phyloP scores from a whole-genome alignment of 2,113 vertebrate genomes.

The Rhipidura dahli region DNA sequence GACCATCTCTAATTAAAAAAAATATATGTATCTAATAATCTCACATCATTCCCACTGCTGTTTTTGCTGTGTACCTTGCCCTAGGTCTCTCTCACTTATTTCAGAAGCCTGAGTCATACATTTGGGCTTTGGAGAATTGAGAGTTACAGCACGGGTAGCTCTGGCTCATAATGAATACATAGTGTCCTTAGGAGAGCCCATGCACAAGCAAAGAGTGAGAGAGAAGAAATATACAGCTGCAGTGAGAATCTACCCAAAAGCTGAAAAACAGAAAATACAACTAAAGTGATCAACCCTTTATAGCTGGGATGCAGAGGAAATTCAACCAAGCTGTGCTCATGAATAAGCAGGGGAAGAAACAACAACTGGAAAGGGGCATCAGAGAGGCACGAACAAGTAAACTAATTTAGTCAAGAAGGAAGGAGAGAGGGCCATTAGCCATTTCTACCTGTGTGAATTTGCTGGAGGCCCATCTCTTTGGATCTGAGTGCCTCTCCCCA shows the following conservation, averaged over 20 bases:
- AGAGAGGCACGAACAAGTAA: background rate
- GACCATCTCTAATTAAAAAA: constrained; percentile 62
- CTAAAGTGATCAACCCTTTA: background rate
- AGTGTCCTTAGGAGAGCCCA: constrained; percentile 57
- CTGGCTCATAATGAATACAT: constrained; percentile 50
- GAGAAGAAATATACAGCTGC: constrained; percentile 37
- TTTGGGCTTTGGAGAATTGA: constrained; percentile 29
- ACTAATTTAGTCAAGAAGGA: background rate
- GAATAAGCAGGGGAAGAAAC: background rate
- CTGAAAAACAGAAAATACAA: background rate
- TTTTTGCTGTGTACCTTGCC: constrained; percentile 39
- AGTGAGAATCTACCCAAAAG: background rate
- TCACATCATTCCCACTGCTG: constrained; percentile 47
- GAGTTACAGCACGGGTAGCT: background rate
- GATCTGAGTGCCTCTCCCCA: background rate
- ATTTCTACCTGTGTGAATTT: background rate
- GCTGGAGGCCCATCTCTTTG: background rate
- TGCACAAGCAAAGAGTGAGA: background rate
- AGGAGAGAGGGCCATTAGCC: background rate
- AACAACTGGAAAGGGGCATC: background rate
- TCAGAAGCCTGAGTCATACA: constrained; percentile 31
- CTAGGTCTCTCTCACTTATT: constrained; percentile 29
- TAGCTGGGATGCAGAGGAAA: background rate
- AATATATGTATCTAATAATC: constrained; percentile 63
- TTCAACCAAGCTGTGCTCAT: background rate